Conservation (phyloP, 2,888 invertebrate species). For the Cephus runcator region DNA sequence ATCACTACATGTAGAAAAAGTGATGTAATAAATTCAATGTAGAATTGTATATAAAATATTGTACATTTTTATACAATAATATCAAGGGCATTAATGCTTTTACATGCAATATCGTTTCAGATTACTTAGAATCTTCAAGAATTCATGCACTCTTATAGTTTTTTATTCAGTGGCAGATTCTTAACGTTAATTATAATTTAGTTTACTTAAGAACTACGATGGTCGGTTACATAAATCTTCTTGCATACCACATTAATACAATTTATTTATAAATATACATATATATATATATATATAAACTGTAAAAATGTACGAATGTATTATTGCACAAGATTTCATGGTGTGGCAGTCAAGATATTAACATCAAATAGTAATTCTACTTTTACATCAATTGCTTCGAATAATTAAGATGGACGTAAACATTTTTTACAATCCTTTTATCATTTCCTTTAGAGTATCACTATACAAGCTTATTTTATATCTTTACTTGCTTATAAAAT, state of each 20-base stretch:
- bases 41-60: conserved; percentile 27
- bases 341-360: too few relatives aligned
- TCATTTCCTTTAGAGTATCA: not conserved
- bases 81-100: not conserved
- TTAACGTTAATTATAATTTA: not conserved
- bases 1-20: conserved; percentile 32
- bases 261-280: not conserved
- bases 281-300: not conserved
- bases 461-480: not conserved
- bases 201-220: not conserved
- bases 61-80: conserved; percentile 1
- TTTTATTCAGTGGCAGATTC: not conserved
- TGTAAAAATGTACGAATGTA: not conserved
- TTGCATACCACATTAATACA: not conserved
- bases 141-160: not conserved
- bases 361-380: not conserved
- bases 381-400: not conserved
- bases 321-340: not conserved
- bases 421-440: not conserved
- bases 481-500: not conserved
- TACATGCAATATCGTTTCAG: not conserved
- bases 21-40: conserved; percentile 39
- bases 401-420: not conserved
- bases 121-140: not conserved
- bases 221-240: not conserved